A percentile compares a stretch with the other conserved stretches of the same genome.
Evolutionary conservation across 1,140 invertebrate genomes (phyloP).

Genomic region (Bombus pascuorum): DNA sequence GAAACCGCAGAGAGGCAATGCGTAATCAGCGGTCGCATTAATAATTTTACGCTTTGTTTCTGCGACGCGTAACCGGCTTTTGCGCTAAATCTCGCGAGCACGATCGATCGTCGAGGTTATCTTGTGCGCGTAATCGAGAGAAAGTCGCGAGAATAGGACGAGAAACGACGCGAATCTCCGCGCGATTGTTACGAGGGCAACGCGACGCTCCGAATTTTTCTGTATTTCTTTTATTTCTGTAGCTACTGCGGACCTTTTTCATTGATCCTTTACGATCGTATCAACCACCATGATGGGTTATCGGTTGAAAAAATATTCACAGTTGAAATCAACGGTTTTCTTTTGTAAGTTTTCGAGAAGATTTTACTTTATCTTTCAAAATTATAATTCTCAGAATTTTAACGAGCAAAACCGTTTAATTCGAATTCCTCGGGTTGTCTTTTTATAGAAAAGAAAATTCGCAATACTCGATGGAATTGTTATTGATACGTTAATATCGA

Average conservation of each 20-base stretch:
- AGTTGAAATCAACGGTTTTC: no score
- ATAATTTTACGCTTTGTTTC: slow-evolving; percentile 64
- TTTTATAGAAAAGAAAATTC: no score
- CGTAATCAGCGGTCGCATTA: slow-evolving; percentile 59
- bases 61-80: slow-evolving; percentile 43
- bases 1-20: slow-evolving; percentile 46
- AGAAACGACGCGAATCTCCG: slow-evolving; percentile 38
- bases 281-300: not conserved
- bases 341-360: no score
- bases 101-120: slow-evolving; percentile 13
- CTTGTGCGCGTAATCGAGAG: slow-evolving; percentile 30
- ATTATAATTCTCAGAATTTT: no score
- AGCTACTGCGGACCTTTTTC: not conserved
- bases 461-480: no score
- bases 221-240: not conserved
- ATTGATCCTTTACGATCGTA: no score
- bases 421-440: no score
- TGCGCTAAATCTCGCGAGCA: not conserved
- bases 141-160: slow-evolving; percentile 47
- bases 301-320: no score
- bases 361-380: no score
- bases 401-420: no score
- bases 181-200: slow-evolving; percentile 12
- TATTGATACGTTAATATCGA: no score
- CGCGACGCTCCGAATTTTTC: slow-evolving; percentile 12